phyloP scores from a whole-genome alignment of 1,140 invertebrate species.

The Nautilus pompilius region DNA sequence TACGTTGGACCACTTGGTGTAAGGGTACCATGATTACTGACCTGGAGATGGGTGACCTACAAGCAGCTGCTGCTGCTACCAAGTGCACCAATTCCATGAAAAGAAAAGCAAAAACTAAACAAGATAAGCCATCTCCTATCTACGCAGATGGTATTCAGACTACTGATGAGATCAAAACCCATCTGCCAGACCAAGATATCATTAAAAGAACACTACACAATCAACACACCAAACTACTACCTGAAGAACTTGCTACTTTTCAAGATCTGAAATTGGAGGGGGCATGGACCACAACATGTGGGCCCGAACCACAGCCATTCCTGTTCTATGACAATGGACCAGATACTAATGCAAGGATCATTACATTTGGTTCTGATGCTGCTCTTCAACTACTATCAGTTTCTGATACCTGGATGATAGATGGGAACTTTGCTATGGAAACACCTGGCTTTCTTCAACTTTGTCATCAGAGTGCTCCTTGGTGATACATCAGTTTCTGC shows the following conservation, averaged over 20 bases:
- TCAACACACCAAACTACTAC: neutral
- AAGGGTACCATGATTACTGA: neutral
- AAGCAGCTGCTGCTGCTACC: neutral
- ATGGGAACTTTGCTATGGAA: neutral
- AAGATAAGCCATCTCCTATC: neutral
- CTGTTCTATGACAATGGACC: slow-evolving; percentile 5
- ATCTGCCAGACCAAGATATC: neutral
- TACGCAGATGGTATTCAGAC: neutral
- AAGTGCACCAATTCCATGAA: neutral
- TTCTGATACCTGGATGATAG: neutral
- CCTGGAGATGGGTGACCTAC: neutral
- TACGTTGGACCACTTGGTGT: neutral
- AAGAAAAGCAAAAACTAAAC: neutral
- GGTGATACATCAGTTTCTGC: neutral
- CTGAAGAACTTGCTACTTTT: slow-evolving; percentile 3
- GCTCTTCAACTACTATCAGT: neutral
- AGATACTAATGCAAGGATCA: neutral
- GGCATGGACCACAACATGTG: slow-evolving; percentile 9
- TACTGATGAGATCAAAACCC: neutral
- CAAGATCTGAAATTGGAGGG: neutral
- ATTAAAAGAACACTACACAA: neutral
- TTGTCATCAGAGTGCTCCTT: neutral
- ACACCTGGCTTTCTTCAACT: neutral
- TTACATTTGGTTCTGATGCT: slow-evolving; percentile 1
- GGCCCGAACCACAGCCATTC: neutral